Base-by-base conservation (phyloP, 2,113 vertebrate species). In the Choloepus hoffmanni region DNA sequence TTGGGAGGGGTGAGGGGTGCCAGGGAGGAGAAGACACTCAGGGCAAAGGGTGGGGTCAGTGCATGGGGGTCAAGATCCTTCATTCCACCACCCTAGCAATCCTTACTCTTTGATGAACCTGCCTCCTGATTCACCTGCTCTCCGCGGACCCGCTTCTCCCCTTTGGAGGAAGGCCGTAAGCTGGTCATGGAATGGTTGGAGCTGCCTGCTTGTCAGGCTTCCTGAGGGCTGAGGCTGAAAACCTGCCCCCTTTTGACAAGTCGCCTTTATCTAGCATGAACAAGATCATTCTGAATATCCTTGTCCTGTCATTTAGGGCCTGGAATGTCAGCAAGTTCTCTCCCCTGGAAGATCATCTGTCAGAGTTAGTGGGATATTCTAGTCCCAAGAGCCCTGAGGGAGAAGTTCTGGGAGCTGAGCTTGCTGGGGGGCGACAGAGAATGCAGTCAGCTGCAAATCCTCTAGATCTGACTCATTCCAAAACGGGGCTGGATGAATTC, bases 221-320 rank as follows among this genome's bases (percentile, higher is more conserved):
- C 26, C 78, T 7, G 12, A 6, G 73, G 83, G 82, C 81, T 19
- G 77, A 0, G 3, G 90, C 96, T 85, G 72, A 85, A 14, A 9
- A 36, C 94, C 43, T 70, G 6, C 40, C 12, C 53, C 30, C 77
- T 83, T 85, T 79, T 97, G 98, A 98, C 98, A 97, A 97, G 97
- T 95, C 62, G 63, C 86, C 92, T 97, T 97, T 85, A 89, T 55
- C 15, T 78, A 63, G 83, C 3, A 14, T 55, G 62, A n/a, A 16
- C 16, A 0, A 96, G 96, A 95, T 98, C 96, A 95, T 98, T 97
- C 60, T 96, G 96, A 97, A 93, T 96, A 93, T 98, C 98, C 97
- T 96, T 97, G 98, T 97, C 89, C 98, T 98, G 98, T 98, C 98
- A 97, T 96, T 98, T 97, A 97, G 97, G 97, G 96, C 98, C 96